These are phyloP conservation scores for Ispidina picta DNA, from an alignment of 2,797 vertebrate species.

Conservation along the genomic window DNA sequence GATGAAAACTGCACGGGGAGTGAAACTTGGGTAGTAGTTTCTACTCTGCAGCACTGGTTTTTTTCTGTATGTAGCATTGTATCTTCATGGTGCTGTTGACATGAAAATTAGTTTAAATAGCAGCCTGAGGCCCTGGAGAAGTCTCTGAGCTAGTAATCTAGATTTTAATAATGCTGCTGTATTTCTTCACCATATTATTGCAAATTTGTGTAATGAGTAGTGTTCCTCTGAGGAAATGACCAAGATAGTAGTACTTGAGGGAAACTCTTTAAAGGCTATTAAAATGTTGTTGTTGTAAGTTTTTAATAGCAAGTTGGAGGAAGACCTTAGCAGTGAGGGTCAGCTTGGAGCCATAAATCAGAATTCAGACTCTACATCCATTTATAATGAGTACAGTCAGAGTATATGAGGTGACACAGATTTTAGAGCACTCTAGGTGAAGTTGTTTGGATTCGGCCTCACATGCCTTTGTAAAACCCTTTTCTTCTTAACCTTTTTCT, in stretches of 20 bases:
- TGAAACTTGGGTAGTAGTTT: neutral
- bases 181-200: conserved; percentile 66
- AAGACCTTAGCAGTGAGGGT: neutral
- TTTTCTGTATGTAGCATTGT: neutral
- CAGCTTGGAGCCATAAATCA: conserved; percentile 5
- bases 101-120: conserved; percentile 69
- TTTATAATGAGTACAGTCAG: neutral
- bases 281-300: conserved; percentile 57
- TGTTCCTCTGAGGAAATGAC: conserved; percentile 65
- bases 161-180: conserved; percentile 65
- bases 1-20: neutral
- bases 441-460: neutral
- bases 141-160: conserved; percentile 49
- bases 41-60: neutral
- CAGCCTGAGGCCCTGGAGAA: conserved; percentile 34
- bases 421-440: neutral
- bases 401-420: neutral
- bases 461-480: neutral
- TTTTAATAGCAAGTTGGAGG: conserved; percentile 44
- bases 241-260: conserved; percentile 49
- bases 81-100: conserved; percentile 42
- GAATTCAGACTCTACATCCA: neutral
- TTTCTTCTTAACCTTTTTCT: neutral
- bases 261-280: conserved; percentile 50
- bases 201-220: conserved; percentile 72